Base-by-base conservation (phyloP, 30 jellyfish, hydroid and myxozoan genomes). In the Catostylus mosaicus region DNA sequence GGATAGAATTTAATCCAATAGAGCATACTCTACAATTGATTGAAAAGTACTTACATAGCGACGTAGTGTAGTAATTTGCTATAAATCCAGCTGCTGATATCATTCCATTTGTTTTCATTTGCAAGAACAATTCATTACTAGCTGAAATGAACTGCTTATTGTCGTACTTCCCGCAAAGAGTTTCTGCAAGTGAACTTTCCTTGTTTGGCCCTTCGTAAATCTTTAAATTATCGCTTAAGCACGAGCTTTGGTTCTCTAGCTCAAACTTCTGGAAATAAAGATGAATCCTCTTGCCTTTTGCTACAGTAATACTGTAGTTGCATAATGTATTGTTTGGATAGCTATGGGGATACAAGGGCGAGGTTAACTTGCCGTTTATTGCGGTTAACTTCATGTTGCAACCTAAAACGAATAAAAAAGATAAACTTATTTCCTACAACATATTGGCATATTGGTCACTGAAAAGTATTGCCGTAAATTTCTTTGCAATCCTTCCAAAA, bases 111-210 rank as follows among this genome's bases (percentile, higher is more conserved):
- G 66, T 69, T 57, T 37, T 69, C 40, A 69, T 16, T 33, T 69
- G 82, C 65, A 69, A 7, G 63, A 69, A 69, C 19, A 69, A 12
- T 23, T 69, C 38, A 20, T 69, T 69, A 19, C 66, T 33, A 0
- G 82, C 82, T 7, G 82, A 69, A 10, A 69, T 69, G 46, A 69
- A 69, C 3, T 69, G 82, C 82, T 69, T 69, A 65, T 38, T 38
- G 1, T 35, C 22, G 19, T 10, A 34, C 20, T 12, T 20, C 0
- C 82, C 82, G 3, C 82, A 69, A 2, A 69, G 14, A 24, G 30
- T 40, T 22, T 69, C 82, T 9, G 82, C 82, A 7, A 69, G 33
- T n/a, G 82, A 22, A 20, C 46, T 57, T 8, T 40, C 37, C 37
- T 1, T 7, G 34, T 57, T 32, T 6, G 82, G 37, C 26, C 82